phyloP scores from a whole-genome alignment of 2,888 invertebrate genomes.

The Deilephila elpenor region DNA sequence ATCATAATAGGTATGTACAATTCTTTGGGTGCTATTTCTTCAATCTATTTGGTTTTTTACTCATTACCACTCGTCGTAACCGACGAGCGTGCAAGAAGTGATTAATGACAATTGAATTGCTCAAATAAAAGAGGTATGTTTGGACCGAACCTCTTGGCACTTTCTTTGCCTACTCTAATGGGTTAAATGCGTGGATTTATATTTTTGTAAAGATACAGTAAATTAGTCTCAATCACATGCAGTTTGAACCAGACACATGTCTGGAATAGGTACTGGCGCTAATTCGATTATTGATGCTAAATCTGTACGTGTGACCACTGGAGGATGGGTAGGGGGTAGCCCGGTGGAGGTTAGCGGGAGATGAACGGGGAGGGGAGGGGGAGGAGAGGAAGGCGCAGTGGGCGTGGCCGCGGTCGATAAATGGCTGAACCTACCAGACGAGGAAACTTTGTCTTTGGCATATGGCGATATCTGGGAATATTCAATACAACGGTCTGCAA shows the following conservation, averaged over 20 bases:
- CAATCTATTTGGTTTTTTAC: no score
- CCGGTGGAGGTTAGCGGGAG: slow-evolving; percentile 25
- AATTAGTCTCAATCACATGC: neutral
- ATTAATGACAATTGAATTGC: no score
- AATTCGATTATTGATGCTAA: slow-evolving; percentile 38
- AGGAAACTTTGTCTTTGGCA: slow-evolving; percentile 17
- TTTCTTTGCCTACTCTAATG: no score
- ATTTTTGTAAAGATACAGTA: no score
- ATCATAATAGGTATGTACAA: no score
- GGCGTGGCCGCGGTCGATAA: slow-evolving; percentile 57
- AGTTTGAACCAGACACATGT: neutral
- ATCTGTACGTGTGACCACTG: slow-evolving; percentile 26
- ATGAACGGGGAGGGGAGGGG: slow-evolving; percentile 29
- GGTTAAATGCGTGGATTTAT: no score
- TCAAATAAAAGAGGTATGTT: no score
- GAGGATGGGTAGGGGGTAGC: neutral
- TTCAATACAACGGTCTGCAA: slow-evolving; percentile 2
- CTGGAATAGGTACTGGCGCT: slow-evolving; percentile 7
- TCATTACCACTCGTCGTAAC: no score
- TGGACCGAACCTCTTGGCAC: no score
- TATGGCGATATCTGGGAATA: slow-evolving; percentile 13
- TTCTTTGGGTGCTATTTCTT: no score
- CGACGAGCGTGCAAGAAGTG: no score
- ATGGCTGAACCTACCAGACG: slow-evolving; percentile 20
- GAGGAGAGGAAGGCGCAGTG: slow-evolving; percentile 34